Evolutionary conservation across 2,113 vertebrate genomes (phyloP).

Genomic region (Varanus komodoensis): DNA sequence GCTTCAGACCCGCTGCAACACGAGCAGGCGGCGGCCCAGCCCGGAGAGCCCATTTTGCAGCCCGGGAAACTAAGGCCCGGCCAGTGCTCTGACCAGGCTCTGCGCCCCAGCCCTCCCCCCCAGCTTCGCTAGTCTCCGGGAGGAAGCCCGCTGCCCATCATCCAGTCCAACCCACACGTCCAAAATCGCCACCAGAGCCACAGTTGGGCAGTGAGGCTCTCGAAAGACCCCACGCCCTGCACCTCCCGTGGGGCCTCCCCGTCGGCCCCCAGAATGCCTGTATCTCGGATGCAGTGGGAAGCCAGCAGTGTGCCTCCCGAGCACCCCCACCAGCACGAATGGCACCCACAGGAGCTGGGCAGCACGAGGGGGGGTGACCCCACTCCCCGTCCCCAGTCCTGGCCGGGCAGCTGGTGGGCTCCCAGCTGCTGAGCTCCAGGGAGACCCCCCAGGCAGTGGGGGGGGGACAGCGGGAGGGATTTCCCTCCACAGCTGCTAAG

Average conservation of each 20-base stretch:
- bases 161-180: no score
- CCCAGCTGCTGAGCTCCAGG: background rate
- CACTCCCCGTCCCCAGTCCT: fast-evolving
- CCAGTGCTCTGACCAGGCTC: background rate
- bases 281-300: background rate
- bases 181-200: background rate
- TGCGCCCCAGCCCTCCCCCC: no score
- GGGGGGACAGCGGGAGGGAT: background rate
- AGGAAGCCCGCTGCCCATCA: no score
- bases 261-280: background rate
- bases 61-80: background rate
- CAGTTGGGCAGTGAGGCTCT: background rate
- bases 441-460: no score
- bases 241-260: background rate
- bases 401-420: background rate
- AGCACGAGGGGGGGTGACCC: background rate
- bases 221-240: background rate
- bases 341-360: background rate
- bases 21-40: background rate
- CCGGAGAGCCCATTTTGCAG: background rate
- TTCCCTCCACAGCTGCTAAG: background rate
- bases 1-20: background rate
- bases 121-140: no score
- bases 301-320: background rate
- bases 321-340: background rate